Evolutionary conservation across 2,797 vertebrate genomes (phyloP).

Genomic region (Lagocephalus sceleratus): DNA sequence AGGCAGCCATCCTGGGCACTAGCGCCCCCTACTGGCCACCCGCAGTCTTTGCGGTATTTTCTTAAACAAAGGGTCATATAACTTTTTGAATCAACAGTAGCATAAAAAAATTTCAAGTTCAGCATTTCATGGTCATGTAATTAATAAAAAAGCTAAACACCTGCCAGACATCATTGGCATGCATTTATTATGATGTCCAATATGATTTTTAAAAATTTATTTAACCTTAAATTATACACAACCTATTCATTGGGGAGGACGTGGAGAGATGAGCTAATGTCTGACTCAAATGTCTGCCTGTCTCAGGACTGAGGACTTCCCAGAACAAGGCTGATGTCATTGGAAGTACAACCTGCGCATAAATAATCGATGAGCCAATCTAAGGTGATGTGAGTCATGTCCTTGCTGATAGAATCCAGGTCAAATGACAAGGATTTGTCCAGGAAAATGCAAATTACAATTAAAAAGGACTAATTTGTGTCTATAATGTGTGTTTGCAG

Average conservation of each 20-base stretch:
- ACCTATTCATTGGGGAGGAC: neutral
- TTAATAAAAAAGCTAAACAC: neutral
- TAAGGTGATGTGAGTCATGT: neutral
- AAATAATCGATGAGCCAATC: slow-evolving; percentile 28
- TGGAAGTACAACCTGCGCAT: slow-evolving; percentile 45
- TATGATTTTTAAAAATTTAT: neutral
- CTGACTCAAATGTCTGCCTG: slow-evolving; percentile 49
- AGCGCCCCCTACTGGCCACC: slow-evolving; percentile 59
- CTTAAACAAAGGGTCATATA: slow-evolving; percentile 63
- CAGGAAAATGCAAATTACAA: no score
- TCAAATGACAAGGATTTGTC: neutral
- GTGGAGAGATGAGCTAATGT: slow-evolving; percentile 62
- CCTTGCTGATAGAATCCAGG: neutral
- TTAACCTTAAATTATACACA: neutral
- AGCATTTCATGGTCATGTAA: neutral
- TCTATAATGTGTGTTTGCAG: neutral
- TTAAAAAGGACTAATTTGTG: no score
- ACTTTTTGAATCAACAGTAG: slow-evolving; percentile 10
- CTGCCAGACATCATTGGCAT: neutral
- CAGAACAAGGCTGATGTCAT: slow-evolving; percentile 70
- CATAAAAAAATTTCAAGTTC: neutral
- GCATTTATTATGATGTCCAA: neutral
- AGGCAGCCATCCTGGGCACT: slow-evolving; percentile 14
- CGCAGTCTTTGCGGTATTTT: neutral
- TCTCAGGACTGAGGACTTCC: slow-evolving; percentile 44